Conservation (phyloP, 2,888 invertebrate species). For the Catocala nupta region DNA sequence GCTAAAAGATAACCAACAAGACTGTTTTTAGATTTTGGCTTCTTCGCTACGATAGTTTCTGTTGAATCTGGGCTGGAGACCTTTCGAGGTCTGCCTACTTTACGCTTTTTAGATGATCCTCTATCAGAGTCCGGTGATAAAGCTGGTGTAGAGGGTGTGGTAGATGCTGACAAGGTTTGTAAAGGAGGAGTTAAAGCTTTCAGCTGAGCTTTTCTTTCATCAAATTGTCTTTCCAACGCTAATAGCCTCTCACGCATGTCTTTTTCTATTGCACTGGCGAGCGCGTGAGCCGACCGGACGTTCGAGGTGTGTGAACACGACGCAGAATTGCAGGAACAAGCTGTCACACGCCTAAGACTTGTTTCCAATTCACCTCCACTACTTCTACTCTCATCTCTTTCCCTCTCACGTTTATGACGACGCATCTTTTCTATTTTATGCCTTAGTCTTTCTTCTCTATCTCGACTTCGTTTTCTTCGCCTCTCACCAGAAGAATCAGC, state of each 20-base stretch:
- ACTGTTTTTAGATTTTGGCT: slow-evolving; percentile 90
- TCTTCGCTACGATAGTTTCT: slow-evolving; percentile 94
- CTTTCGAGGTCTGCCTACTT: slow-evolving; percentile 94
- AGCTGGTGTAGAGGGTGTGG: slow-evolving; percentile 80
- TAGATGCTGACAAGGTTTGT: slow-evolving; percentile 72
- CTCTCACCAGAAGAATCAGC: slow-evolving; percentile 77
- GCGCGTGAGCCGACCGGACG: slow-evolving; percentile 84
- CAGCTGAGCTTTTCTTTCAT: slow-evolving; percentile 94
- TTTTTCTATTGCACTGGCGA: slow-evolving; percentile 92
- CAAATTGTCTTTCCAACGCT: slow-evolving; percentile 93
- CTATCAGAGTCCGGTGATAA: slow-evolving; percentile 82
- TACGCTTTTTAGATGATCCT: slow-evolving; percentile 91
- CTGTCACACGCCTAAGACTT: slow-evolving; percentile 76
- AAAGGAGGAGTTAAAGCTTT: slow-evolving; percentile 89
- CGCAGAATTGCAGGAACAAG: slow-evolving; percentile 70
- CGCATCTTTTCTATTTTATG: slow-evolving; percentile 83
- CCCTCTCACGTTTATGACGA: slow-evolving; percentile 77
- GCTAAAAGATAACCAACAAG: slow-evolving; percentile 90
- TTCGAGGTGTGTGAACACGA: slow-evolving; percentile 69
- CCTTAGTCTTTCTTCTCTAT: slow-evolving; percentile 75
- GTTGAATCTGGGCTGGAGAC: slow-evolving; percentile 89
- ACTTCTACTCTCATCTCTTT: slow-evolving; percentile 65
- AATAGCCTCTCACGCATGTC: slow-evolving; percentile 94
- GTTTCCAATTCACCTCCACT: slow-evolving; percentile 78
- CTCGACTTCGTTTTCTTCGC: slow-evolving; percentile 73